Conservation (phyloP, 2,888 invertebrate species). For the Leptopilina drosophilae region DNA sequence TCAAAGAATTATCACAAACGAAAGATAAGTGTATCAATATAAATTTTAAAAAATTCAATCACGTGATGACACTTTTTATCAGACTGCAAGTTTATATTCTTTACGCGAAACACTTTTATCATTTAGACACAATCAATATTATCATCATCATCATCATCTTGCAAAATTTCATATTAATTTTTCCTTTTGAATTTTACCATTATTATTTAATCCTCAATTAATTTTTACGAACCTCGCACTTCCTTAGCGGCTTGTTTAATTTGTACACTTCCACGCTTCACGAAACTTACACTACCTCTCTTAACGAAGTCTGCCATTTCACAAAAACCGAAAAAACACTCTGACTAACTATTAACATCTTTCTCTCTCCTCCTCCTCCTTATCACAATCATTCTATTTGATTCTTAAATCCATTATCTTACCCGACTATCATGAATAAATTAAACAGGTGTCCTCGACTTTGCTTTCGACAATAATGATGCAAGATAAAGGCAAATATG, state of each 20-base stretch:
- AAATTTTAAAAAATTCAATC: too few species aligned
- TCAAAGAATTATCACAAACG: too few species aligned
- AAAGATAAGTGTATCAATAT: too few species aligned
- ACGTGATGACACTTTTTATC: too few species aligned
- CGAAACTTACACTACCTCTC: conserved; percentile 72
- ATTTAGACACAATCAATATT: too few species aligned
- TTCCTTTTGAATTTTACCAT: neutral
- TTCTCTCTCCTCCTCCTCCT: conserved; percentile 41
- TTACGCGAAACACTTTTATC: too few species aligned
- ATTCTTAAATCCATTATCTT: conserved; percentile 59
- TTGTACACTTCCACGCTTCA: conserved; percentile 79
- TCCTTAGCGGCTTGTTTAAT: conserved; percentile 79
- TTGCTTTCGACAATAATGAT: conserved; percentile 58
- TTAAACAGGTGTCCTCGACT: conserved; percentile 63
- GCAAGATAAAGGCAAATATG: conserved; percentile 7
- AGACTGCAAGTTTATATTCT: too few species aligned
- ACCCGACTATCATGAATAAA: conserved; percentile 57
- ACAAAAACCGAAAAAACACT: conserved; percentile 61
- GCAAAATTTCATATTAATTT: neutral
- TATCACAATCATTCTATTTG: conserved; percentile 60
- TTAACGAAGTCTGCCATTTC: conserved; percentile 74
- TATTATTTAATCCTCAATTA: neutral
- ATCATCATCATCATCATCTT: too few species aligned
- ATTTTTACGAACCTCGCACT: conserved; percentile 77
- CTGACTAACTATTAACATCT: conserved; percentile 46